A percentile compares a stretch with the other conserved stretches of the same genome.
Evolutionary conservation across 92 coral and sea anemone genomes (phyloP).

Genomic region (Meandrina meandrites): DNA sequence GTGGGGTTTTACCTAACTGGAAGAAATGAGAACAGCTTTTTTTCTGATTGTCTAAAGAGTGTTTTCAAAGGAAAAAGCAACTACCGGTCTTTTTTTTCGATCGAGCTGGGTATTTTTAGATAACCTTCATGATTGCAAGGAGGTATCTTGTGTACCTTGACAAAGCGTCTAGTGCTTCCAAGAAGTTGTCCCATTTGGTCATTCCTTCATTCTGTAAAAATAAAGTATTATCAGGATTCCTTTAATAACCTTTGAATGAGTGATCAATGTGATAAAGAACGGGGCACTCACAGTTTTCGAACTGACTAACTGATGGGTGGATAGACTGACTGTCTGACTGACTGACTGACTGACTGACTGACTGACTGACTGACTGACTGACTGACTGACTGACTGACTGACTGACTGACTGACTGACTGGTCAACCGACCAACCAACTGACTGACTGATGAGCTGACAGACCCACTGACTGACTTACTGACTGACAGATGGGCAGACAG

Average conservation of each 20-base stretch:
- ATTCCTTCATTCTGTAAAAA: constrained; percentile 68
- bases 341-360: not conserved
- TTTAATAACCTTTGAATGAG: not conserved
- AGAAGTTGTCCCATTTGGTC: constrained; percentile 84
- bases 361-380: not conserved
- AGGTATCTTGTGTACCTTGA: constrained; percentile 62
- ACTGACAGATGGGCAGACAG: not conserved
- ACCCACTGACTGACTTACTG: not conserved
- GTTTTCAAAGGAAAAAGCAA: too few relatives aligned
- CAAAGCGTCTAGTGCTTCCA: constrained; percentile 90
- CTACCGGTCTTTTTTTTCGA: too few relatives aligned
- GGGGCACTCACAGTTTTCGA: not conserved
- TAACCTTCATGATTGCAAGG: not conserved
- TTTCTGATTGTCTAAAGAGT: not conserved
- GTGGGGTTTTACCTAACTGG: too few relatives aligned
- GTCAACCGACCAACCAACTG: not conserved
- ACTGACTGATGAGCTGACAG: not conserved
- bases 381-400: not conserved
- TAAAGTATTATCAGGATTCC: not conserved
- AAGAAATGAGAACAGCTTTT: not conserved
- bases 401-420: not conserved
- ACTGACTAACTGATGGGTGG: not conserved
- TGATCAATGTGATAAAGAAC: not conserved
- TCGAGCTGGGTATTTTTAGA: not conserved
- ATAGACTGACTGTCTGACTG: not conserved